These are phyloP conservation scores for Drosophila prostipennis DNA, from an alignment of 2,888 invertebrate species.

Conservation along the genomic window DNA sequence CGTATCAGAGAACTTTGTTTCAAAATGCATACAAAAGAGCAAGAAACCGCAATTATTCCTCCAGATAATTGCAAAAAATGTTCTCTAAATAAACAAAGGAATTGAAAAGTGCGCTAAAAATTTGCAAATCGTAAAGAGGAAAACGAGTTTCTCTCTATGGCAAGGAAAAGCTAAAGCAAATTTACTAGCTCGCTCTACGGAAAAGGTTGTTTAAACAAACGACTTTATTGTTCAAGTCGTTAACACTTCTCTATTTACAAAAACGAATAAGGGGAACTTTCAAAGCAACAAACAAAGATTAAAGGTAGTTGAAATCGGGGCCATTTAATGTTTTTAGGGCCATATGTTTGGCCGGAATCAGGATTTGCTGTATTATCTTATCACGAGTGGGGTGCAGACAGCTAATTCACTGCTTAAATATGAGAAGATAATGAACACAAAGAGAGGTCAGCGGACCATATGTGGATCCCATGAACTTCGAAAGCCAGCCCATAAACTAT, in stretches of 20 bases:
- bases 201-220: slow-evolving; percentile 18
- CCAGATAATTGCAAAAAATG: background rate
- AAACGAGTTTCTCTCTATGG: background rate
- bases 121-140: background rate
- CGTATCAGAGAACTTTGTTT: background rate
- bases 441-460: slow-evolving; percentile 2
- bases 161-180: slow-evolving; percentile 7
- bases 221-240: slow-evolving; percentile 13
- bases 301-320: slow-evolving; percentile 1
- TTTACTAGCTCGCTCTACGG: slow-evolving; percentile 1
- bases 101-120: background rate
- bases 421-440: slow-evolving; percentile 29
- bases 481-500: background rate
- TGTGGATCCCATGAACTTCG: slow-evolving; percentile 1
- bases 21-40: background rate
- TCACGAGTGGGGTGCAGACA: slow-evolving; percentile 11
- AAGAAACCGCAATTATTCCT: background rate
- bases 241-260: slow-evolving; percentile 6
- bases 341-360: slow-evolving; percentile 10
- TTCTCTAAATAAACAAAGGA: slow-evolving; percentile 4
- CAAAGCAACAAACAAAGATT: background rate
- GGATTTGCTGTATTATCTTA: slow-evolving; percentile 27
- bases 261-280: slow-evolving; percentile 22
- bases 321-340: slow-evolving; percentile 4
- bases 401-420: slow-evolving; percentile 33